A percentile compares a stretch with the other conserved stretches of the same genome.
phyloP scores from a whole-genome alignment of 2,113 vertebrate genomes.

The Aegypius monachus region DNA sequence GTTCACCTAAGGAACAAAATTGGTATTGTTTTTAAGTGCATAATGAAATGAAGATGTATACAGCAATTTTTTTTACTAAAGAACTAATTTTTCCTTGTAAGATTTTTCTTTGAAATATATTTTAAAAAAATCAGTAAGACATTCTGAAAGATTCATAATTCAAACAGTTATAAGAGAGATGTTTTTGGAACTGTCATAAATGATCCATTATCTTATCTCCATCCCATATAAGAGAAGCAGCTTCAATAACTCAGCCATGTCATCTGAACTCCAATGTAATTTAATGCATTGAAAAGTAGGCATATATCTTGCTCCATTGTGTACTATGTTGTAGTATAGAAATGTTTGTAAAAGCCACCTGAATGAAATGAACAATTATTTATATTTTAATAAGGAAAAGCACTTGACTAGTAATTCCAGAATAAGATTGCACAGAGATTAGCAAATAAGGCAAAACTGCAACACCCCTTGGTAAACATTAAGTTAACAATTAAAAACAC shows the following conservation, averaged over 20 bases:
- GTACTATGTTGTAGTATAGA: background rate
- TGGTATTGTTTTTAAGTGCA: background rate
- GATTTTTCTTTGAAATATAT: background rate
- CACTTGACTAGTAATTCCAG: background rate
- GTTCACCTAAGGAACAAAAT: background rate
- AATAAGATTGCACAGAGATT: background rate
- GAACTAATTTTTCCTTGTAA: background rate
- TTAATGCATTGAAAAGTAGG: background rate
- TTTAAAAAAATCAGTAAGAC: background rate
- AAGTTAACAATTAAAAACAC: background rate
- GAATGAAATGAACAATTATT: background rate
- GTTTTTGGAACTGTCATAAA: background rate
- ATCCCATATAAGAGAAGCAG: background rate
- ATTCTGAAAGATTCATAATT: background rate
- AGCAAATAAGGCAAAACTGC: background rate
- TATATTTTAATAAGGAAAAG: background rate
- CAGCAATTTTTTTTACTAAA: background rate
- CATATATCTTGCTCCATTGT: background rate
- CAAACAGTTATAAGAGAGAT: background rate
- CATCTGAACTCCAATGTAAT: background rate
- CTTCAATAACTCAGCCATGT: background rate
- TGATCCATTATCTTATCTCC: background rate
- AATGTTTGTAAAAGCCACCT: background rate
- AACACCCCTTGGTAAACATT: background rate
- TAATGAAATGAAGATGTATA: background rate